Conservation (phyloP, 2,113 vertebrate genomes). For the Paradoxurus hermaphroditus region DNA sequence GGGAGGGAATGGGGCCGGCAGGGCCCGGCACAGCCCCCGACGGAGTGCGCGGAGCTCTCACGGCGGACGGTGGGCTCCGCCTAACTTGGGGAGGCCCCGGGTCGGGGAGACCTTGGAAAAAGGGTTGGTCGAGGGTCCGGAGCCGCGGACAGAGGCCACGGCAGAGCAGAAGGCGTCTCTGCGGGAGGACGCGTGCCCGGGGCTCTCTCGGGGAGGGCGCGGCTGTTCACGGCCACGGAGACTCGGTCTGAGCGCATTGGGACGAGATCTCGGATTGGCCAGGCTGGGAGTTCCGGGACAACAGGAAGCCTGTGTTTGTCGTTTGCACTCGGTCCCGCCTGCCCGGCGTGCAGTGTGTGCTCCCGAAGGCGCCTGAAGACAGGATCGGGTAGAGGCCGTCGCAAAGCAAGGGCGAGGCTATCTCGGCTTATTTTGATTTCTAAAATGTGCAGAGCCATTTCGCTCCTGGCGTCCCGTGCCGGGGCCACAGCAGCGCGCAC, state of each 20-base stretch:
- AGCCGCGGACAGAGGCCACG: neutral
- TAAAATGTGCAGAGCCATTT: too few relatives aligned
- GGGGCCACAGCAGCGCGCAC: rapidly evolving
- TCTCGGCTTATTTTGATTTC: neutral
- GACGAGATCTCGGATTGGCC: rapidly evolving
- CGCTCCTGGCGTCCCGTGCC: rapidly evolving
- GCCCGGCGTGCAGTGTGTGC: rapidly evolving
- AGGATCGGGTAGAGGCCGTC: rapidly evolving
- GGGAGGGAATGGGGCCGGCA: neutral
- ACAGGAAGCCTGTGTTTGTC: neutral
- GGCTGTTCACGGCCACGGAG: rapidly evolving
- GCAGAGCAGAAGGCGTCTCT: neutral
- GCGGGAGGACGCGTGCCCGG: rapidly evolving
- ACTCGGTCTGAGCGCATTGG: rapidly evolving
- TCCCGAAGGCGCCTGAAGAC: rapidly evolving
- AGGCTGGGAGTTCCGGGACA: too few relatives aligned
- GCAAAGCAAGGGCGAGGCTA: neutral
- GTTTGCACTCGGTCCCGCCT: rapidly evolving
- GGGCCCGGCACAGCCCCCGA: neutral
- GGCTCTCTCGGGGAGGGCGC: rapidly evolving
- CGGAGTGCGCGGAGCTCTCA: too few relatives aligned
- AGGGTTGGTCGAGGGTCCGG: neutral
- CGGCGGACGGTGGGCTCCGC: neutral
- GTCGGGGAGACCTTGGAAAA: neutral
- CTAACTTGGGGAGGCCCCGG: neutral